Evolutionary conservation across 2,888 invertebrate genomes (phyloP).

Genomic region (Horisme vitalbata): DNA sequence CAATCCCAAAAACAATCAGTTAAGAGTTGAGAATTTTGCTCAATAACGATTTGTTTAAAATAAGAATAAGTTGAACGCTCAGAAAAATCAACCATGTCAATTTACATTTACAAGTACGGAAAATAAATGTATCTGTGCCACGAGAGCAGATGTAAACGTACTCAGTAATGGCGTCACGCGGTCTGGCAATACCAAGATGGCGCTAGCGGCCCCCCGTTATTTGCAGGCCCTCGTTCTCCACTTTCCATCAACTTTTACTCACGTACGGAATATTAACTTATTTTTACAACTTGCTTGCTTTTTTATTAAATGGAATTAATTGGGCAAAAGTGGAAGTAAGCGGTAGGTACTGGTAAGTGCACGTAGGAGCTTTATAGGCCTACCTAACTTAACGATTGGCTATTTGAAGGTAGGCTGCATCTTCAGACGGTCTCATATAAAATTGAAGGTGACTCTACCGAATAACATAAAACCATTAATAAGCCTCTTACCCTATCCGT

Average conservation of each 20-base stretch:
- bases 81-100: conserved; percentile 7
- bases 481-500: conserved; percentile 83
- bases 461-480: conserved; percentile 81
- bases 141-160: conserved; percentile 47
- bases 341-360: too few relatives aligned
- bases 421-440: conserved; percentile 17
- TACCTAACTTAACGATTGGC: neutral
- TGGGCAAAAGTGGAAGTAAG: neutral
- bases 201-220: conserved; percentile 63
- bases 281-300: conserved; percentile 18
- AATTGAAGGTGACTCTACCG: conserved; percentile 43
- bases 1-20: too few relatives aligned
- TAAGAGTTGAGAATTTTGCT: too few relatives aligned
- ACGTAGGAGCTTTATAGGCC: too few relatives aligned
- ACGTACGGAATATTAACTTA: conserved; percentile 36
- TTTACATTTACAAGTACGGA: conserved; percentile 32
- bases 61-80: too few relatives aligned
- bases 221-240: conserved; percentile 54
- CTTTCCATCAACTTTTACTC: conserved; percentile 44
- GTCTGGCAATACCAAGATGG: conserved; percentile 79
- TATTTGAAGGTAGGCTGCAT: conserved; percentile 2
- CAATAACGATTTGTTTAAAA: too few relatives aligned
- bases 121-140: conserved; percentile 43
- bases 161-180: conserved; percentile 78
- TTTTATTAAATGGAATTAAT: conserved; percentile 20